Base-by-base conservation (phyloP, 1,140 invertebrate species). In the Drosophila nebulosa region DNA sequence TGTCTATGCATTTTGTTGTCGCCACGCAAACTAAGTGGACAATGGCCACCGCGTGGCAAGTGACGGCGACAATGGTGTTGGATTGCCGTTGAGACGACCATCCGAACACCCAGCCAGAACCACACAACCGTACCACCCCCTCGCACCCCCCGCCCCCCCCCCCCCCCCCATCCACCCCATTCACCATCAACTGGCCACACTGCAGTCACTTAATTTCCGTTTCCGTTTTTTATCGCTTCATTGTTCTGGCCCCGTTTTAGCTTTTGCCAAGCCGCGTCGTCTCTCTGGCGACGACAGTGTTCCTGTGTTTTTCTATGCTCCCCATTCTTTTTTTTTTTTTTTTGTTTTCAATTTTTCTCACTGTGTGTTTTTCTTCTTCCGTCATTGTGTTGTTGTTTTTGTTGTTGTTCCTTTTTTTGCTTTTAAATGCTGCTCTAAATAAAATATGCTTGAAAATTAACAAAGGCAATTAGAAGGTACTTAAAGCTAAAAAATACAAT, bases 221-320 rank as follows among this genome's bases (percentile, higher is more conserved):
- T 85, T 88, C 67, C 78, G 66, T 63, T 78, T 67, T 81, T 78
- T 79, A 74, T n/a, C 83, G 83, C 81, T 83, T 81, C 83, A 86
- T 88, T 86, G 74, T 88, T 55, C 64, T 60, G 61, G 18, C 6
- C 39, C 39, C 30, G 50, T 60, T 53, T 53, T 63, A 42, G 55
- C 39, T 60, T 69, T 56, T 70, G 42, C 9, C 2, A 21, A 46
- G 39, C 18, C 26, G 26, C 35, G 35, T 16, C 35, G 35, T 16
- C 39, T 36, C 51, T 55, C 2, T 42, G 32, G 16, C 12, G 24
- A 30, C 26, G 5, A 30, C 52, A 30, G 52, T 27, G 30, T 68
- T 7, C 9, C 2, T 14, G 12, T 10, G n/a, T n/a, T n/a, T 9
- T 32, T 14, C 12, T n/a, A 14, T 14, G 64, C 21, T 5, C 10